phyloP scores from a whole-genome alignment of 2,113 vertebrate genomes.

The Myotis brandtii region DNA sequence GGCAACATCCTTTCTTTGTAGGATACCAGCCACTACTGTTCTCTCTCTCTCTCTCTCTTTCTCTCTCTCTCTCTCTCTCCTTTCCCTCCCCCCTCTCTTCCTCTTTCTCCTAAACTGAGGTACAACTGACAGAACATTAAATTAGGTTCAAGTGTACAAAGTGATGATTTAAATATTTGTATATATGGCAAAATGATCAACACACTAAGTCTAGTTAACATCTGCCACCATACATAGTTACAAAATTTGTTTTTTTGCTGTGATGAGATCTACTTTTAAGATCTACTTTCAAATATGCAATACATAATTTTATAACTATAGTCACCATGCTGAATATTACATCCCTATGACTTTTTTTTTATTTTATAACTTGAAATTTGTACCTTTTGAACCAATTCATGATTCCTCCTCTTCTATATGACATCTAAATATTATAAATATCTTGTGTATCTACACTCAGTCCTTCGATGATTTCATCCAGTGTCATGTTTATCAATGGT shows the following conservation, averaged over 20 bases:
- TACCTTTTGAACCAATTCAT: not conserved
- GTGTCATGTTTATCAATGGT: not conserved
- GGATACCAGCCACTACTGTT: not conserved
- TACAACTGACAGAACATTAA: not conserved
- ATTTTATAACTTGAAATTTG: not conserved
- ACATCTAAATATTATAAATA: not conserved
- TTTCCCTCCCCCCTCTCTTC: not conserved
- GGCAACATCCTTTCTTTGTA: not conserved
- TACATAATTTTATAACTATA: not conserved
- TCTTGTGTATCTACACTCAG: not conserved
- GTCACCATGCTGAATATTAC: not conserved
- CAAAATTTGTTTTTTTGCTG: not conserved
- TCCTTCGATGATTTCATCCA: not conserved
- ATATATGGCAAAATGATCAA: not conserved
- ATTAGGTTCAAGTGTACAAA: not conserved
- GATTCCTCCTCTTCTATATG: not conserved
- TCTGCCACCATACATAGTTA: not conserved
- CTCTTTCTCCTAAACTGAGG: not conserved
- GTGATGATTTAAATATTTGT: not conserved
- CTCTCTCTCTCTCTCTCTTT: not conserved
- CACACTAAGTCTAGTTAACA: not conserved
- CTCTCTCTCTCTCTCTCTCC: too few relatives aligned
- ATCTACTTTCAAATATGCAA: not conserved
- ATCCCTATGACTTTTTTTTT: not conserved
- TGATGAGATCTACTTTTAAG: not conserved